phyloP scores from a whole-genome alignment of 2,888 invertebrate species.

The Acleris emargana region DNA sequence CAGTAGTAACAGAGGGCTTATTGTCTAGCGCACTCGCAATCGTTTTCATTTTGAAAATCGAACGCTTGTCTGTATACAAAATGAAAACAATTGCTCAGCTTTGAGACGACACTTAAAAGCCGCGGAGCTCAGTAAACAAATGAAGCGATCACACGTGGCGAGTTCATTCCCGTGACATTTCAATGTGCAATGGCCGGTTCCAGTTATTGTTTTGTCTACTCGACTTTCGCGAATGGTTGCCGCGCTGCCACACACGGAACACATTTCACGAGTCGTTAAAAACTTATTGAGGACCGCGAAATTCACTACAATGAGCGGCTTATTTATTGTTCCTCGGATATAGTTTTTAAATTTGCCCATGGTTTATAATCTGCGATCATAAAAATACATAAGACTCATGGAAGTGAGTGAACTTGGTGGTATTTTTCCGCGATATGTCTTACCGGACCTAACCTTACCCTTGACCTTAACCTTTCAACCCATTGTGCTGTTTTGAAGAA shows the following conservation, averaged over 20 bases:
- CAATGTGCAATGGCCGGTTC: slow-evolving; percentile 41
- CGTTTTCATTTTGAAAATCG: too few species aligned
- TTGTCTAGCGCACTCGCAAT: too few species aligned
- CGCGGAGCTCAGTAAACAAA: slow-evolving; percentile 4
- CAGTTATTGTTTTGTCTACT: slow-evolving; percentile 4
- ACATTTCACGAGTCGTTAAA: slow-evolving; percentile 53
- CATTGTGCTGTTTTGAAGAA: too few species aligned
- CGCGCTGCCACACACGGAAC: slow-evolving; percentile 32
- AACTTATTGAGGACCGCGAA: slow-evolving; percentile 57
- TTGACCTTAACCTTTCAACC: too few species aligned
- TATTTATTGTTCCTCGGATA: slow-evolving; percentile 50
- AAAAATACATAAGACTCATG: slow-evolving; percentile 7
- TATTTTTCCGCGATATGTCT: too few species aligned
- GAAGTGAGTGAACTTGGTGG: slow-evolving; percentile 18
- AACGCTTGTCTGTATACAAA: too few species aligned
- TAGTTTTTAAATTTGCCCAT: slow-evolving; percentile 48
- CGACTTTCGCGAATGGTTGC: slow-evolving; percentile 19
- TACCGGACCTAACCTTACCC: too few species aligned
- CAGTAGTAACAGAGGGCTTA: too few species aligned
- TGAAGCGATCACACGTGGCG: slow-evolving; percentile 7
- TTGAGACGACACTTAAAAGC: background rate
- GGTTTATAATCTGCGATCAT: slow-evolving; percentile 36
- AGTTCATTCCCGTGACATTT: slow-evolving; percentile 2
- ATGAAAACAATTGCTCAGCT: too few species aligned
- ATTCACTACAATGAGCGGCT: slow-evolving; percentile 53